Conservation (phyloP, 2,113 vertebrate species). For the Bubo blakistoni region DNA sequence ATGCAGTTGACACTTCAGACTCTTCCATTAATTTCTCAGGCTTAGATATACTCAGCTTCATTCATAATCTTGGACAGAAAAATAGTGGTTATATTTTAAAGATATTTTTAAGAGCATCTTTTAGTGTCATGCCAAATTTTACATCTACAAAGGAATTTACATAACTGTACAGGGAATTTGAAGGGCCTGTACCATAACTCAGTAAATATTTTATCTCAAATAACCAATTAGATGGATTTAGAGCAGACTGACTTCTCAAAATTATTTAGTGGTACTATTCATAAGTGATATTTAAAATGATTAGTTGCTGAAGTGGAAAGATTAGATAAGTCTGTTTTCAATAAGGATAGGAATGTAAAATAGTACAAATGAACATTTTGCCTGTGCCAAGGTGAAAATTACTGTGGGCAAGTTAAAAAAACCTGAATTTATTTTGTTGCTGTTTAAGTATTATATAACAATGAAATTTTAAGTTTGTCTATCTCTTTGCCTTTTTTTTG, state of each 20-base stretch:
- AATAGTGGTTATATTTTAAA: not conserved
- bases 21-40: not conserved
- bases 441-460: not conserved
- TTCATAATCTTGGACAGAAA: not conserved
- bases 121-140: not conserved
- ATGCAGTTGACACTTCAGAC: accelerated
- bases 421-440: not conserved
- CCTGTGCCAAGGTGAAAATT: not conserved
- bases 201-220: not conserved
- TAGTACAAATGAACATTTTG: not conserved
- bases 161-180: not conserved
- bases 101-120: not conserved
- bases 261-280: not conserved
- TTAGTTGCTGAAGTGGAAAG: not conserved
- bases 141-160: not conserved
- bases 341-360: not conserved
- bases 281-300: not conserved
- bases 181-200: accelerated
- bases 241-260: not conserved
- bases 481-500: not conserved
- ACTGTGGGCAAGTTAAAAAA: not conserved
- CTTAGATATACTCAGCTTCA: not conserved
- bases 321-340: not conserved
- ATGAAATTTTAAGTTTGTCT: not conserved
- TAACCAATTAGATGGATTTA: not conserved